Evolutionary conservation across 2,888 invertebrate species (phyloP).

Genomic region (Tetranychus truncatus): DNA sequence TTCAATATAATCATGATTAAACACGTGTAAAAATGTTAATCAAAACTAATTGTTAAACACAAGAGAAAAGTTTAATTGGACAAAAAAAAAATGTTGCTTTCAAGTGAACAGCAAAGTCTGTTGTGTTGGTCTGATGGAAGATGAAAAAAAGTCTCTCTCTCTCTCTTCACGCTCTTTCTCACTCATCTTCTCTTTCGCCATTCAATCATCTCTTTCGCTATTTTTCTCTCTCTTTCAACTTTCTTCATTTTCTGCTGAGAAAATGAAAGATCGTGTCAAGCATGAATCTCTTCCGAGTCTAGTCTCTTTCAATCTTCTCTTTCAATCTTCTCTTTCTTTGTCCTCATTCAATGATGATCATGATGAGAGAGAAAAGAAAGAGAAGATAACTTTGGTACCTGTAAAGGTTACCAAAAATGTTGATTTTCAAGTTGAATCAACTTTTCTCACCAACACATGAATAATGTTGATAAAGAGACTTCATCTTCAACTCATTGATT

Average conservation of each 20-base stretch:
- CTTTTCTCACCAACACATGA: not conserved
- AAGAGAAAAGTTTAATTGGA: not conserved
- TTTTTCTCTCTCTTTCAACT: not conserved
- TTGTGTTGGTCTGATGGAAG: not conserved
- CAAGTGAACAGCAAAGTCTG: not conserved
- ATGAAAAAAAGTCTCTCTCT: not conserved
- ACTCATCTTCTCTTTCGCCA: not conserved
- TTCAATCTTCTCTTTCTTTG: no score
- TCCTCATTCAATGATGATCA: no score
- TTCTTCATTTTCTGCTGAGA: not conserved
- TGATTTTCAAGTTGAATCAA: conserved; percentile 1
- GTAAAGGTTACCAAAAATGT: not conserved
- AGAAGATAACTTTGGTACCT: not conserved
- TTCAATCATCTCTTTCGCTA: not conserved
- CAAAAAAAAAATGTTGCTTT: not conserved
- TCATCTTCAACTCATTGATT: no score
- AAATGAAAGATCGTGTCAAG: not conserved
- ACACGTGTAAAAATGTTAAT: not conserved
- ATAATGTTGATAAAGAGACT: not conserved
- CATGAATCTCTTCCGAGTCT: not conserved
- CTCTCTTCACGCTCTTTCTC: not conserved
- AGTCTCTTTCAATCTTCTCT: not conserved
- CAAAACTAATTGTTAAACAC: not conserved
- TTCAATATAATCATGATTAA: not conserved
- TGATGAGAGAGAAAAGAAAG: not conserved